Percentiles rank a stretch among this genome's conserved stretches.
Evolutionary conservation across 2,797 vertebrate species (phyloP).

Genomic region (Rhabdophis nuchalis): DNA sequence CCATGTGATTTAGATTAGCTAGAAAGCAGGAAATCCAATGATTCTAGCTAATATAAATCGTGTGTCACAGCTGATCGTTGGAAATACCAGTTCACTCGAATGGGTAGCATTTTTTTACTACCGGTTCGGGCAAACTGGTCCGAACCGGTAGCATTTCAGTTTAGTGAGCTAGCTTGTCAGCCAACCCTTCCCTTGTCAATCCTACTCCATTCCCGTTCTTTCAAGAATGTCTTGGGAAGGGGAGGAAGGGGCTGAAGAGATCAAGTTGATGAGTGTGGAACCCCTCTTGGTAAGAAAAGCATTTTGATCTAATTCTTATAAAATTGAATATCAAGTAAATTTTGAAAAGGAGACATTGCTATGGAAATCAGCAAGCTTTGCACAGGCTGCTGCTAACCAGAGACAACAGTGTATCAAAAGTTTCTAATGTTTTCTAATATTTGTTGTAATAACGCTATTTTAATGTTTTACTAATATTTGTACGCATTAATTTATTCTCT

Average conservation of each 20-base stretch:
- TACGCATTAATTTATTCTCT: neutral
- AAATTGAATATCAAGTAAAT: neutral
- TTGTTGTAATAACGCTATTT: neutral
- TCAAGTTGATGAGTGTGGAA: neutral
- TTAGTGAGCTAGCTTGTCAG: neutral
- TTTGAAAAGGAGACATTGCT: neutral
- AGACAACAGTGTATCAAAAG: neutral
- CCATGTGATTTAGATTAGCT: no score
- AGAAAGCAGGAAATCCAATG: no score
- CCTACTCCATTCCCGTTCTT: neutral
- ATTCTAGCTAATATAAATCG: no score
- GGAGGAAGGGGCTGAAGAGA: neutral
- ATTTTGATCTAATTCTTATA: neutral
- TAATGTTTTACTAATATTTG: neutral
- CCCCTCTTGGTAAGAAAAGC: neutral
- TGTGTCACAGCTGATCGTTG: no score
- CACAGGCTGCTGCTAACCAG: neutral
- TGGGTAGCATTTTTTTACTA: no score
- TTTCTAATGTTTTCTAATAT: neutral
- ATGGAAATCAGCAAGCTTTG: neutral
- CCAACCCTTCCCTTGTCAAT: neutral
- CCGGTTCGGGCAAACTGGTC: no score
- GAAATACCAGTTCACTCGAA: no score
- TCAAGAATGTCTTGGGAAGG: neutral
- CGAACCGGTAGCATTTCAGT: neutral